Conservation (phyloP, 2,888 invertebrate species). For the Gymnocheta viridis region DNA sequence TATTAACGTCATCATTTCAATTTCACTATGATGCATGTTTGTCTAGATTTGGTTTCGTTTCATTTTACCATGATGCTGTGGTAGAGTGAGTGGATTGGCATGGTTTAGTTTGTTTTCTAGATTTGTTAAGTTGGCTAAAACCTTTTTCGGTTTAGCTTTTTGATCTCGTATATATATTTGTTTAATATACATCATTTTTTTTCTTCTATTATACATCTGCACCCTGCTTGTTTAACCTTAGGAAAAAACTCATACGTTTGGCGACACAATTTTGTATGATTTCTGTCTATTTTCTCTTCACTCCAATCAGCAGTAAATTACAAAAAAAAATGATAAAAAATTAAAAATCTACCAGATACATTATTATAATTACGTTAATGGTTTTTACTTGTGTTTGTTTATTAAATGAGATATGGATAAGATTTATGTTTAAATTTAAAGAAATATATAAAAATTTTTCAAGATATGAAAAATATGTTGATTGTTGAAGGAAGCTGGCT, state of each 20-base stretch:
- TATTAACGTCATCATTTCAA: slow-evolving; percentile 49
- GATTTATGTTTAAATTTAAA: slow-evolving; percentile 5
- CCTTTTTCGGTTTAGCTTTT: slow-evolving; percentile 69
- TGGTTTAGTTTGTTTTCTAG: slow-evolving; percentile 51
- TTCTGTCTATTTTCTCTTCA: background rate
- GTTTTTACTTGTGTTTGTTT: slow-evolving; percentile 41
- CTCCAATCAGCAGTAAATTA: slow-evolving; percentile 13
- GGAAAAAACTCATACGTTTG: slow-evolving; percentile 36
- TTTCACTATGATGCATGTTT: slow-evolving; percentile 49
- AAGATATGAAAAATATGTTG: background rate
- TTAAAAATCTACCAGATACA: slow-evolving; percentile 32
- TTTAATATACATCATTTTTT: too few species aligned
- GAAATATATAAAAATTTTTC: background rate
- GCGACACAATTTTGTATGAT: slow-evolving; percentile 38
- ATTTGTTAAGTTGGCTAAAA: slow-evolving; percentile 57
- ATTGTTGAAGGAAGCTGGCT: background rate
- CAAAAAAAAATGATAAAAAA: slow-evolving; percentile 20
- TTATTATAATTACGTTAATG: slow-evolving; percentile 69
- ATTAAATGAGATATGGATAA: background rate
- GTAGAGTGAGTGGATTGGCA: slow-evolving; percentile 6
- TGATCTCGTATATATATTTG: slow-evolving; percentile 65
- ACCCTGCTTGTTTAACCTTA: slow-evolving; percentile 62
- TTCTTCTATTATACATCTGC: background rate
- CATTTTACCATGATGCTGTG: slow-evolving; percentile 29
- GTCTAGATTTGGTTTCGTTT: slow-evolving; percentile 48